Evolutionary conservation across 2,797 vertebrate species (phyloP).

Genomic region (Coracias cyanogaster): DNA sequence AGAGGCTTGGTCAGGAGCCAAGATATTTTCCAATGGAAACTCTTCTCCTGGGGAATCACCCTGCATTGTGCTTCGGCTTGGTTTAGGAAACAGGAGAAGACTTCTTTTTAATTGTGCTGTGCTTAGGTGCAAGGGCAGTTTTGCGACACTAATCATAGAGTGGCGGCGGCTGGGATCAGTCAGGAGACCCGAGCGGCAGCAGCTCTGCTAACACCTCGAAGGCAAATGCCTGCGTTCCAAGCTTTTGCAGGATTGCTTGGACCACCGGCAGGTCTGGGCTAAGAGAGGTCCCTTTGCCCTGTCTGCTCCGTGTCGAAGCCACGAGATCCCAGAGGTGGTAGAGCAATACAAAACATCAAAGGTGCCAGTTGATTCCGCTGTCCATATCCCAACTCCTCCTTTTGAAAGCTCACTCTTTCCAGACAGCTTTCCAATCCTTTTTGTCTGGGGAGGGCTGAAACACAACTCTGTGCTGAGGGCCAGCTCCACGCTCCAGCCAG

Average conservation of each 20-base stretch:
- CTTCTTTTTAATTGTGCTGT: neutral
- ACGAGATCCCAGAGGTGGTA: neutral
- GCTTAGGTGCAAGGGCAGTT: neutral
- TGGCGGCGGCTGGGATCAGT: neutral
- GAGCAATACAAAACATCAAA: neutral
- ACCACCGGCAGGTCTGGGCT: neutral
- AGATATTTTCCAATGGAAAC: constrained; percentile 22
- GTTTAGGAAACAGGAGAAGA: neutral
- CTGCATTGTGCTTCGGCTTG: neutral
- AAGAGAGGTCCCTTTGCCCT: neutral
- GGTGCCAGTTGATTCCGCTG: neutral
- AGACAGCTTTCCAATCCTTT: neutral
- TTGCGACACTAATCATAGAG: neutral
- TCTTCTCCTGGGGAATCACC: constrained; percentile 27
- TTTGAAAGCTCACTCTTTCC: constrained; percentile 9
- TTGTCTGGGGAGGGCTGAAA: neutral
- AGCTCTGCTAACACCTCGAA: neutral
- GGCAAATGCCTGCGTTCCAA: neutral
- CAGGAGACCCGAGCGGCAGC: neutral
- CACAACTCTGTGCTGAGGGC: neutral
- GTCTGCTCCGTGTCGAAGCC: neutral
- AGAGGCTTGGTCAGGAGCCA: neutral
- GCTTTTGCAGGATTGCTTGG: neutral
- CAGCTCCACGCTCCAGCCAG: neutral
- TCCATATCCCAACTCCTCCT: neutral